Conservation (phyloP, 2,888 invertebrate species). For the Drosophila vallismaia region DNA sequence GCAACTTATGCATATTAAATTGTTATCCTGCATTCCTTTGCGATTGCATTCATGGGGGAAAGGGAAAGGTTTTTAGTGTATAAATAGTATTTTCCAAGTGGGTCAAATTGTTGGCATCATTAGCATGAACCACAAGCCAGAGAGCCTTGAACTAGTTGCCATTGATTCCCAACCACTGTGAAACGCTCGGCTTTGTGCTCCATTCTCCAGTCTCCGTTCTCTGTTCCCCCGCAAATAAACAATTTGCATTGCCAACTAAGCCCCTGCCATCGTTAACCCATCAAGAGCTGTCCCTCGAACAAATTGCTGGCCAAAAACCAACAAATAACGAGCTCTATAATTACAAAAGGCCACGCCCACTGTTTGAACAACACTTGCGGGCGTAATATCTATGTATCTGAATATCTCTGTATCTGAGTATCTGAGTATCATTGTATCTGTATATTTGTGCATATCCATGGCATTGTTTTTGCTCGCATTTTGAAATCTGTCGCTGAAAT, state of each 20-base stretch:
- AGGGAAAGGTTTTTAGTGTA: constrained; percentile 1
- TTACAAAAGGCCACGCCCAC: constrained; percentile 57
- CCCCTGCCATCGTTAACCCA: constrained; percentile 28
- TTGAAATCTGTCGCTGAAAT: constrained; percentile 61
- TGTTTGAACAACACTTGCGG: constrained; percentile 54
- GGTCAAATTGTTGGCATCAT: constrained; percentile 41
- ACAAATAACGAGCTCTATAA: constrained; percentile 57
- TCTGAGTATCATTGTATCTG: constrained; percentile 15
- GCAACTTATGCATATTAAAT: constrained; percentile 45
- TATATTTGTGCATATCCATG: constrained; percentile 15
- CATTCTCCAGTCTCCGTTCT: too few relatives aligned
- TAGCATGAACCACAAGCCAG: constrained; percentile 27
- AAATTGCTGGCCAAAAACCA: constrained; percentile 64
- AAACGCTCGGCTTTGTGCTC: constrained; percentile 21
- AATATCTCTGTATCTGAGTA: constrained; percentile 16
- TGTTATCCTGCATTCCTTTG: constrained; percentile 40
- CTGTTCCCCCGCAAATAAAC: constrained; percentile 59
- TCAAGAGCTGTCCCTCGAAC: constrained; percentile 45
- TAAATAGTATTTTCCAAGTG: constrained; percentile 9
- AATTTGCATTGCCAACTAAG: constrained; percentile 72
- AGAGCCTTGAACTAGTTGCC: constrained; percentile 26
- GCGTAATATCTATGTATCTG: constrained; percentile 15
- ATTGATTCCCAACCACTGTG: constrained; percentile 40
- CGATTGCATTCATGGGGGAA: not conserved
- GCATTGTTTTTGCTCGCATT: constrained; percentile 48